phyloP scores from a whole-genome alignment of 2,113 vertebrate genomes.

The Osmerus eperlanus region DNA sequence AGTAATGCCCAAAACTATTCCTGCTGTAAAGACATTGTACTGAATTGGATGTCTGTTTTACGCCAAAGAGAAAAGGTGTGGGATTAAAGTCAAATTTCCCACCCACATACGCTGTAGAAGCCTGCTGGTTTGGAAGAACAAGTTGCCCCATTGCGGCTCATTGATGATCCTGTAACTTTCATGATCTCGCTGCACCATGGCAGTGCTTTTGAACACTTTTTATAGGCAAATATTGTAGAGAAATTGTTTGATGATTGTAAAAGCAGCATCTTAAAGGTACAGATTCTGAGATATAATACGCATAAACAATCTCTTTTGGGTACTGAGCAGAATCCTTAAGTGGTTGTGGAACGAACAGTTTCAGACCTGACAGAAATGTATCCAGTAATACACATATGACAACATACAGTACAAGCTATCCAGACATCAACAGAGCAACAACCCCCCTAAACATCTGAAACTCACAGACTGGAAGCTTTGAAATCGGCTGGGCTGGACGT shows the following conservation, averaged over 20 bases:
- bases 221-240: not conserved
- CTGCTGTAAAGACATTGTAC: too few species aligned
- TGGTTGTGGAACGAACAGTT: too few species aligned
- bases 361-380: too few species aligned
- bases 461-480: constrained; percentile 12
- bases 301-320: too few species aligned
- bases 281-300: too few species aligned
- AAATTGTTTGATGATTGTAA: not conserved
- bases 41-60: not conserved
- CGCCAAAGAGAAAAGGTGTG: not conserved
- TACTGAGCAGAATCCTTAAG: too few species aligned
- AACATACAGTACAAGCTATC: constrained; percentile 8
- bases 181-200: not conserved
- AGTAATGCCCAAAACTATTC: too few species aligned
- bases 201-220: too few species aligned
- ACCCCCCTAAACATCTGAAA: not conserved
- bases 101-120: not conserved
- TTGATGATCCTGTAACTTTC: not conserved
- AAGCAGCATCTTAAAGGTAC: too few species aligned
- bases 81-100: not conserved
- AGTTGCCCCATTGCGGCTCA: not conserved
- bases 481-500: constrained; percentile 12
- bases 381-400: not conserved
- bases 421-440: constrained; percentile 11
- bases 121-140: not conserved